Evolutionary conservation across 2,113 vertebrate genomes (phyloP).

Genomic region (Polyodon spathula): DNA sequence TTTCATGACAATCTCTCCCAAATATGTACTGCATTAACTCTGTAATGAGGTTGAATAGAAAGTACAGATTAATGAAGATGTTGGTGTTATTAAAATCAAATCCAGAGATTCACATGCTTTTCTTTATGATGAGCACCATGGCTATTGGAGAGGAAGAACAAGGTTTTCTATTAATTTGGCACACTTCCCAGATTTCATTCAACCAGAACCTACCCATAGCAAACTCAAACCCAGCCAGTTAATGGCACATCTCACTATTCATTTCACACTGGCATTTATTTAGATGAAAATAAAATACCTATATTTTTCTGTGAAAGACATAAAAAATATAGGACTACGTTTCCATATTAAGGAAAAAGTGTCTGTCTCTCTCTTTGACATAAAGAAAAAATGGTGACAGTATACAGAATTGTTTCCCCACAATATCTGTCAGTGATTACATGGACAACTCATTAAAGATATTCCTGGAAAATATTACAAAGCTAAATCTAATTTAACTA

Average conservation of each 20-base stretch:
- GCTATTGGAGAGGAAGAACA: constrained; percentile 78
- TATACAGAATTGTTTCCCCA: constrained; percentile 2
- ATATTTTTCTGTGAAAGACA: constrained; percentile 14
- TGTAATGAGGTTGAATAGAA: constrained; percentile 70
- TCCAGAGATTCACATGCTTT: constrained; percentile 78
- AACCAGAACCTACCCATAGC: constrained; percentile 83
- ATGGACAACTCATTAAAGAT: constrained; percentile 4
- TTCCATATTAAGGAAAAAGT: not conserved
- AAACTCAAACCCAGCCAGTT: constrained; percentile 75
- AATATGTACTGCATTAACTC: constrained; percentile 60
- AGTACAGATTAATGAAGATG: constrained; percentile 79
- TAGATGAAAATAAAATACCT: constrained; percentile 18
- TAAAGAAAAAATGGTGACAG: too few relatives aligned
- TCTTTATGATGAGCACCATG: constrained; percentile 82
- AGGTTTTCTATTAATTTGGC: constrained; percentile 92
- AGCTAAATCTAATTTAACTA: constrained; percentile 38
- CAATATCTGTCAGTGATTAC: constrained; percentile 1
- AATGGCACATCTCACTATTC: constrained; percentile 58
- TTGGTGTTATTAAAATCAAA: constrained; percentile 90
- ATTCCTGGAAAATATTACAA: too few relatives aligned
- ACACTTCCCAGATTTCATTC: constrained; percentile 87
- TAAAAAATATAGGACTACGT: constrained; percentile 4
- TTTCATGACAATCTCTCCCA: constrained; percentile 60
- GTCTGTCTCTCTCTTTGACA: too few relatives aligned
- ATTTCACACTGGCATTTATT: constrained; percentile 52